Percentiles rank a stretch among this genome's conserved stretches.
Evolutionary conservation across 1,140 invertebrate species (phyloP).

Genomic region (Temnothorax longispinosus): DNA sequence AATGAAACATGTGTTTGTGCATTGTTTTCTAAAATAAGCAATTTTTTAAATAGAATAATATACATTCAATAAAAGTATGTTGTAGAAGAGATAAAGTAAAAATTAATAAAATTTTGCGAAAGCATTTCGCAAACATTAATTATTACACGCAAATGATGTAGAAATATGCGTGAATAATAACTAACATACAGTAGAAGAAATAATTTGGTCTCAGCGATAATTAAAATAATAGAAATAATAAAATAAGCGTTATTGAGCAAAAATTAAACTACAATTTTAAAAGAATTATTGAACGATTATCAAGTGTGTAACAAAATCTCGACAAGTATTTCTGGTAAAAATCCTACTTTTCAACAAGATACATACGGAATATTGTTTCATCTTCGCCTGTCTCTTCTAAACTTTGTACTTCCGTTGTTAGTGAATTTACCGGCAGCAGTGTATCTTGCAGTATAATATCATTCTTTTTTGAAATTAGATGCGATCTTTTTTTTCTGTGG

Average conservation of each 20-base stretch:
- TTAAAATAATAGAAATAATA: neutral
- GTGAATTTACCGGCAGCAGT: neutral
- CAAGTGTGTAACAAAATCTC: neutral
- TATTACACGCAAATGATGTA: neutral
- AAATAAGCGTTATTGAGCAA: neutral
- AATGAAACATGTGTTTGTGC: neutral
- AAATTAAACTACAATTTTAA: neutral
- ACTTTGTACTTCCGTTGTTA: neutral
- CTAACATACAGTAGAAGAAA: neutral
- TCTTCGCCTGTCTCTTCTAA: neutral
- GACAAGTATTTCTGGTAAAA: neutral
- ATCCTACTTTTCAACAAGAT: neutral
- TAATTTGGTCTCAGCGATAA: neutral
- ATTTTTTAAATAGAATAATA: neutral
- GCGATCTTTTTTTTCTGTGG: neutral
- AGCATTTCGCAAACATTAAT: neutral
- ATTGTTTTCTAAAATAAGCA: neutral
- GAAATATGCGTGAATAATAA: neutral
- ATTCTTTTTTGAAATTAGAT: neutral
- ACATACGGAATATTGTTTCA: slow-evolving; percentile 23
- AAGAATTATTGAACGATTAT: neutral
- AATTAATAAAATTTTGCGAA: neutral
- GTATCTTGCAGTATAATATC: neutral
- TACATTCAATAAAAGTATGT: neutral
- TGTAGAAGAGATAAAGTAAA: neutral